phyloP scores from a whole-genome alignment of 2,113 vertebrate species.

The Oreochromis spilurus region DNA sequence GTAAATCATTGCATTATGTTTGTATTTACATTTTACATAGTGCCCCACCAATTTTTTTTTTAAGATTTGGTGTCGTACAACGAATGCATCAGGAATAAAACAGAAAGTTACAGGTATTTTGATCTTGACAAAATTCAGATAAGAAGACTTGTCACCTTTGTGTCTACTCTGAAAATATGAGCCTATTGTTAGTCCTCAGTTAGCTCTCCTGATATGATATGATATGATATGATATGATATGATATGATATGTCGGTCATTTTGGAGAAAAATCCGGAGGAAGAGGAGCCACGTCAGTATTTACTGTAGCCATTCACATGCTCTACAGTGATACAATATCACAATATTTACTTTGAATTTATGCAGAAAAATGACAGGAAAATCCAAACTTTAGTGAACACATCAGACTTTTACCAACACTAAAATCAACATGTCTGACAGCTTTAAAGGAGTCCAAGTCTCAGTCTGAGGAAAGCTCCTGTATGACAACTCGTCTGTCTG shows the following conservation, averaged over 20 bases:
- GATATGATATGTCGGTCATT: neutral
- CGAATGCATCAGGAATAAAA: neutral
- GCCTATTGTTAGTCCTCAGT: neutral
- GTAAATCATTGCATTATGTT: neutral
- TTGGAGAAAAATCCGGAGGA: neutral
- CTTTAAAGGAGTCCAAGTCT: neutral
- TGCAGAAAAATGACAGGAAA: neutral
- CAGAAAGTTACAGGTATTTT: neutral
- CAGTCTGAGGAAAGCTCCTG: neutral
- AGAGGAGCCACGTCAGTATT: neutral
- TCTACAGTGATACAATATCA: neutral
- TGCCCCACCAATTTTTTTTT: neutral
- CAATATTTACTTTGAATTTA: neutral
- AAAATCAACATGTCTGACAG: neutral
- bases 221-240: too few species aligned
- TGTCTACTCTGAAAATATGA: neutral
- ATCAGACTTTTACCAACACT: neutral
- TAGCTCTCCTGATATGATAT: neutral
- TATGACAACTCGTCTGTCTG: neutral
- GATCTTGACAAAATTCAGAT: neutral
- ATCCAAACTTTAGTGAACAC: neutral
- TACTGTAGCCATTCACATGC: neutral
- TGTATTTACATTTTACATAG: neutral
- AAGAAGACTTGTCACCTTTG: neutral
- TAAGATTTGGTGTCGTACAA: fast-evolving